A percentile compares a stretch with the other conserved stretches of the same genome.
These are phyloP conservation scores for Pterois miles DNA, from an alignment of 2,797 vertebrate genomes.

Conservation along the genomic window DNA sequence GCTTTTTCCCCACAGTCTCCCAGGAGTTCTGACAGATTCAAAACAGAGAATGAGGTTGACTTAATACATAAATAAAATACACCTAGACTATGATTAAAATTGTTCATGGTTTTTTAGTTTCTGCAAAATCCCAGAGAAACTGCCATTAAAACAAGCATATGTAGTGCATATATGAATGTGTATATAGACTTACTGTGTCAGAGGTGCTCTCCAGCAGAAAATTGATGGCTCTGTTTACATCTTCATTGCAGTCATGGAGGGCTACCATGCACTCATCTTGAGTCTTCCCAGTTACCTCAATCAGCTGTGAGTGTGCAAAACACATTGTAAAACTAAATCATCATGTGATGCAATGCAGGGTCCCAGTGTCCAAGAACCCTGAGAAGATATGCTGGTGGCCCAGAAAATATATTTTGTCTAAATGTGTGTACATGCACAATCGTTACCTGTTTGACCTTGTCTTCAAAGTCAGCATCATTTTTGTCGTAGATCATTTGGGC, in stretches of 20 bases:
- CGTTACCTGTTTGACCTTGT: constrained; percentile 95
- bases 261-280: constrained; percentile 98
- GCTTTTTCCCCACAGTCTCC: constrained; percentile 98
- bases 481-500: constrained; percentile 98
- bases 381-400: background rate
- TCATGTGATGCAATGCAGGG: background rate
- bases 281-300: constrained; percentile 96
- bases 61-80: background rate
- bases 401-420: background rate
- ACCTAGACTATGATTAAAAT: background rate
- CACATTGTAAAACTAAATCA: background rate
- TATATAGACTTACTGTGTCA: constrained; percentile 84
- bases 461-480: constrained; percentile 96
- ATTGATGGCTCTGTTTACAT: constrained; percentile 97
- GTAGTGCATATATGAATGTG: background rate
- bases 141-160: background rate
- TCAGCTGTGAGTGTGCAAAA: constrained; percentile 82
- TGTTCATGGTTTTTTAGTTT: background rate
- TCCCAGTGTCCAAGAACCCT: background rate
- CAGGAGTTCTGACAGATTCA: constrained; percentile 88
- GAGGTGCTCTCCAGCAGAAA: constrained; percentile 94
- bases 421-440: background rate
- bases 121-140: background rate
- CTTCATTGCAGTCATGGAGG: constrained; percentile 97
- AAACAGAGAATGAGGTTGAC: background rate